Evolutionary conservation across 2,888 invertebrate genomes (phyloP), one percentile per base, ranked within the genome.

Genomic region (Colostygia pectinataria): DNA sequence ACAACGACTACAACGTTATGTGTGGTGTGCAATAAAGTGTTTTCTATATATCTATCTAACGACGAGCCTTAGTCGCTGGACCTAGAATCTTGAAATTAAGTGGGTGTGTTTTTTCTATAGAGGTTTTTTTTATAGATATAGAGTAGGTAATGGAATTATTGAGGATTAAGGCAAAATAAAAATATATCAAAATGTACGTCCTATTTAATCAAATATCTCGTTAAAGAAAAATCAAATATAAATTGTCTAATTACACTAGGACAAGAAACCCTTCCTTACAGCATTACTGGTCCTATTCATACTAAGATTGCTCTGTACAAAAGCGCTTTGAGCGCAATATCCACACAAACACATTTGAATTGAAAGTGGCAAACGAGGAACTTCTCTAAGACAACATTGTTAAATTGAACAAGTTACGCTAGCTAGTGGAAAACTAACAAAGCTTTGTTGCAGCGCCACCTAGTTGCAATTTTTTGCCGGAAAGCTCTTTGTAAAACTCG

Each of bases 261-360:
- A 32, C 18, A 13, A 33, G 20, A 32, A 15, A 27, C 1, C 8
- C n/a, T 8, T 14, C 4, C 9, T 27, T 14, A 13, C n/a, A 5
- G 6, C 4, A 18, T 14, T 20, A 20, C 40, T 9, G 9, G 7
- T 12, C 20, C 27, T 12, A 38, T 45, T 39, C 25, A 25, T 29
- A 28, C 6, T 10, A n/a, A 37, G 27, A 48, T 48, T 38, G 27
- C 27, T 24, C 12, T 13, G 10, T 10, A 40, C 25, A 40, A 34
- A 42, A 40, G 34, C 25, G 29, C 44, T 50, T 40, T 44, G 27
- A 50, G 6, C 8, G 10, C 25, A 4, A 25, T 3, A 13, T 27
- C 6, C 25, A 45, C 43, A 44, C 36, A 39, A 40, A 31, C 34
- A 31, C 28, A 10, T 23, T 34, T 12, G 31, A 27, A n/a, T n/a